A percentile compares a stretch with the other conserved stretches of the same genome.
These are phyloP conservation scores for Agrilus planipennis DNA, from an alignment of 1,140 invertebrate species.

Conservation along the genomic window DNA sequence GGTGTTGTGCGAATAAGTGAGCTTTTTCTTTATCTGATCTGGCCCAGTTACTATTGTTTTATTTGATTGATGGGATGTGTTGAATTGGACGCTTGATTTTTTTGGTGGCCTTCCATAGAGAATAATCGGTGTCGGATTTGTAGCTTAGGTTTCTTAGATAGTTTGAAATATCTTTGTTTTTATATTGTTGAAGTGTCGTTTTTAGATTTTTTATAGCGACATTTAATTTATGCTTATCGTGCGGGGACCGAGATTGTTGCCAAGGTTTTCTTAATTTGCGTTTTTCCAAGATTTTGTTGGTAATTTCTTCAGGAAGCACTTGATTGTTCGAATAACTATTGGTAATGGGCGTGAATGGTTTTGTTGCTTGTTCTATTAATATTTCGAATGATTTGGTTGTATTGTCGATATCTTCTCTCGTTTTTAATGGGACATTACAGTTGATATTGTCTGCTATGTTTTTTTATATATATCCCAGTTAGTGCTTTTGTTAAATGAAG, in stretches of 20 bases:
- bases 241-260: not conserved
- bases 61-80: constrained; percentile 9
- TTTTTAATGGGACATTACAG: constrained; percentile 2
- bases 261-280: constrained; percentile 2
- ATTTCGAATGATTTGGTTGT: constrained; percentile 4
- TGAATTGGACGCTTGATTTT: constrained; percentile 8
- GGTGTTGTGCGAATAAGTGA: not conserved
- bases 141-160: constrained; percentile 8
- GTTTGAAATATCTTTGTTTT: constrained; percentile 10
- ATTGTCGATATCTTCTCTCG: constrained; percentile 5
- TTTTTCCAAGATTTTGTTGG: constrained; percentile 1
- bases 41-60: constrained; percentile 4
- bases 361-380: not conserved
- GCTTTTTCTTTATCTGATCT: constrained; percentile 7
- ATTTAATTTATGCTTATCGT: not conserved
- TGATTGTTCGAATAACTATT: constrained; percentile 1
- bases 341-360: not conserved
- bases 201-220: constrained; percentile 9
- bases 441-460: constrained; percentile 3
- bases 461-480: constrained; percentile 7
- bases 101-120: constrained; percentile 15
- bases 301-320: constrained; percentile 1
- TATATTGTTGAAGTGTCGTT: constrained; percentile 7
- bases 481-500: constrained; percentile 5
- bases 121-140: constrained; percentile 9